phyloP scores from a whole-genome alignment of 2,113 vertebrate genomes.

The Rhinopomastus cyanomelas region DNA sequence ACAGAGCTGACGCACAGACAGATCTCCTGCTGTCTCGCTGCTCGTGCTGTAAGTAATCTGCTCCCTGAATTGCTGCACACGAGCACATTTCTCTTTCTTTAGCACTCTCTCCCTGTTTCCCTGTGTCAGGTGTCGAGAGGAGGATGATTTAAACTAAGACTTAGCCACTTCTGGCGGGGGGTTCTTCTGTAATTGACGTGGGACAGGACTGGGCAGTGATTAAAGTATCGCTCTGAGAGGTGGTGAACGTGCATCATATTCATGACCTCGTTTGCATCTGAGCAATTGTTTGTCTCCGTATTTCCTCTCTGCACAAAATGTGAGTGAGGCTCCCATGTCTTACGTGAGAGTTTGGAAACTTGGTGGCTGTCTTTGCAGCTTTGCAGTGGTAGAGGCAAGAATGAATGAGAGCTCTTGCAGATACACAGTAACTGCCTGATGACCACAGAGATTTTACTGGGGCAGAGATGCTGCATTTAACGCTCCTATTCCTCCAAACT shows the following conservation, averaged over 20 bases:
- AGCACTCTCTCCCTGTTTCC: neutral
- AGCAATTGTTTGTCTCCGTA: neutral
- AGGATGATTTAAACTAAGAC: neutral
- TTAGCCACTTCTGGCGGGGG: neutral
- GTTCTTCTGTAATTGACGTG: neutral
- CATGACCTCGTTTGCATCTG: neutral
- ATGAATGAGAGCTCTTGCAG: neutral
- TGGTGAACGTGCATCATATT: neutral
- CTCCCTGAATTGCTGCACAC: neutral
- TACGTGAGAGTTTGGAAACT: fast-evolving
- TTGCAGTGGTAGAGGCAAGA: neutral
- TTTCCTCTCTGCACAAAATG: neutral
- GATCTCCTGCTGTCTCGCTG: neutral
- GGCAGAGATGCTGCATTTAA: neutral
- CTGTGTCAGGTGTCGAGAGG: neutral
- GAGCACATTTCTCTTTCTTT: neutral
- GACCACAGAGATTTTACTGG: neutral
- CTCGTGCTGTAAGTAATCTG: neutral
- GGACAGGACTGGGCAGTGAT: neutral
- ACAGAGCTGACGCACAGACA: neutral
- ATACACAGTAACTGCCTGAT: neutral
- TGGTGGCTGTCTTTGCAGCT: neutral
- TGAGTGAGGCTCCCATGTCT: neutral
- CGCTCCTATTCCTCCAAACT: neutral
- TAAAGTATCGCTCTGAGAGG: neutral